A percentile compares a stretch with the other conserved stretches of the same genome.
Evolutionary conservation across 2,797 vertebrate species (phyloP).

Genomic region (Lagodon rhomboides): DNA sequence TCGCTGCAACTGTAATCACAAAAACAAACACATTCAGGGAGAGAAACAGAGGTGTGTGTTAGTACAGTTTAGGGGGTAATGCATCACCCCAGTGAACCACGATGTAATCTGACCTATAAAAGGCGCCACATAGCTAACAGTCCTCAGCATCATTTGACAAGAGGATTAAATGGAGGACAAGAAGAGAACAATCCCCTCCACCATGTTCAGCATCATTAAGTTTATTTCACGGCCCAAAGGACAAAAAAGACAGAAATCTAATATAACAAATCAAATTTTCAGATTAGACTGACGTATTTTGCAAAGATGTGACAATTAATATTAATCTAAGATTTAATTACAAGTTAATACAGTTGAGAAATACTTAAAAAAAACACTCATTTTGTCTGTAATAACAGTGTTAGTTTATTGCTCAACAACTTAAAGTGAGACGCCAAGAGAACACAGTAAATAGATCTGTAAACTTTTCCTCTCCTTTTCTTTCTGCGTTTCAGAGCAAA

Average conservation of each 20-base stretch:
- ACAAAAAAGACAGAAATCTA: too few relatives aligned
- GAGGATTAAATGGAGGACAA: constrained; percentile 37
- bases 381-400: constrained; percentile 3
- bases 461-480: neutral
- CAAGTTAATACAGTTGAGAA: neutral
- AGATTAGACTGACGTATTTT: neutral
- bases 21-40: constrained; percentile 36
- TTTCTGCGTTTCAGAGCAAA: neutral
- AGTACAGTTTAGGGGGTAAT: constrained; percentile 20
- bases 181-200: constrained; percentile 2
- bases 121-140: constrained; percentile 1
- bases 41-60: constrained; percentile 23
- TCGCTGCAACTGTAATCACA: constrained; percentile 33
- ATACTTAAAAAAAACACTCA: neutral
- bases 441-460: neutral
- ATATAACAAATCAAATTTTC: constrained; percentile 8
- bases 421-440: neutral
- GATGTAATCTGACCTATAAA: constrained; percentile 35
- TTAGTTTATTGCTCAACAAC: constrained; percentile 7
- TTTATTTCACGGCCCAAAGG: neutral
- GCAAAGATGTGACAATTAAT: neutral
- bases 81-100: neutral
- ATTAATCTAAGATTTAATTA: neutral
- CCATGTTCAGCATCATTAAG: constrained; percentile 26
- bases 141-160: constrained; percentile 37